Evolutionary conservation across 2,888 invertebrate genomes (phyloP).

Genomic region (Altica lythri): DNA sequence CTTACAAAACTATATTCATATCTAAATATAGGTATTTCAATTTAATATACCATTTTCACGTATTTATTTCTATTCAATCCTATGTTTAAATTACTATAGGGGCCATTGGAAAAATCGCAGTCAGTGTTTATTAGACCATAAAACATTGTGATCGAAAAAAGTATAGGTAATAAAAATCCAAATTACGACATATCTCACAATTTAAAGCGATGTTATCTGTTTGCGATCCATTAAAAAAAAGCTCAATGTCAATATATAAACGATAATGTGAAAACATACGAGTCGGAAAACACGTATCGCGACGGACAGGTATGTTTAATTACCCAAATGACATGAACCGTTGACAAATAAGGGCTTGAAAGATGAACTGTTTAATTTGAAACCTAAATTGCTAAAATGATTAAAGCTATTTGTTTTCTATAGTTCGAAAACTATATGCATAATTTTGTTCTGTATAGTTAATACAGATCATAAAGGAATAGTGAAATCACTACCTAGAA

Average conservation of each 20-base stretch:
- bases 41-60: no score
- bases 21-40: no score
- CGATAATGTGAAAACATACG: slow-evolving; percentile 27
- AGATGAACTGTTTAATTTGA: no score
- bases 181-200: slow-evolving; percentile 28
- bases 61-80: no score
- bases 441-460: no score
- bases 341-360: slow-evolving; percentile 3
- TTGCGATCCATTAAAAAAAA: slow-evolving; percentile 28
- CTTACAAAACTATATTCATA: no score
- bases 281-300: slow-evolving; percentile 20
- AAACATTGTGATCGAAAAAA: slow-evolving; percentile 21
- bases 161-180: slow-evolving; percentile 26
- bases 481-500: no score
- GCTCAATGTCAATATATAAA: slow-evolving; percentile 27
- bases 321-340: slow-evolving; percentile 5
- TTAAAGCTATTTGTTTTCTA: no score
- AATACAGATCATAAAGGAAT: no score
- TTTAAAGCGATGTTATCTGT: slow-evolving; percentile 30
- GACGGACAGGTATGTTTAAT: slow-evolving; percentile 22
- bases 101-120: slow-evolving; percentile 12
- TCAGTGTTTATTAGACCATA: slow-evolving; percentile 20
- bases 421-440: no score
- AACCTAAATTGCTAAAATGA: no score
- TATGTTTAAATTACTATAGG: slow-evolving; percentile 7